Percentiles rank a stretch among this genome's conserved stretches.
These are phyloP conservation scores for Neogobius melanostomus DNA, from an alignment of 2,113 vertebrate genomes.

Conservation along the genomic window DNA sequence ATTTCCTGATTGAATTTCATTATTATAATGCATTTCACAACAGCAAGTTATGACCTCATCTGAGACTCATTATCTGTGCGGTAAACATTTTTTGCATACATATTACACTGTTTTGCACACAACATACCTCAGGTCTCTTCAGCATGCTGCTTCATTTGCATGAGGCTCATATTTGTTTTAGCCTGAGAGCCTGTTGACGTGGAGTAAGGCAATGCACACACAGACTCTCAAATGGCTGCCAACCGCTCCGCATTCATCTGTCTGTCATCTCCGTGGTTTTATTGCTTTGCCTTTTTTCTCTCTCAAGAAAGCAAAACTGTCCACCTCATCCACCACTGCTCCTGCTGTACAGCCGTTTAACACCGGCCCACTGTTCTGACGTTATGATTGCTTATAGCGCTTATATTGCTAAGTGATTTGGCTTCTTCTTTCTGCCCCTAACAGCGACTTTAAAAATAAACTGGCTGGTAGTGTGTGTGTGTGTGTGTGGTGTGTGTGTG, in stretches of 20 bases:
- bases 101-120: constrained; percentile 61
- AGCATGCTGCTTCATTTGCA: constrained; percentile 65
- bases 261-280: constrained; percentile 65
- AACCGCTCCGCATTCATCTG: constrained; percentile 47
- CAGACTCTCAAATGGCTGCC: constrained; percentile 47
- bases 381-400: constrained; percentile 32
- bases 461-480: constrained; percentile 23
- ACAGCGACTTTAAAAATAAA: constrained; percentile 59
- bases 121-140: constrained; percentile 54
- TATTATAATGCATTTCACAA: constrained; percentile 55
- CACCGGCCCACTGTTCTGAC: constrained; percentile 16
- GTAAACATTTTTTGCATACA: constrained; percentile 69
- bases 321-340: constrained; percentile 21
- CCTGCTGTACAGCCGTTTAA: constrained; percentile 19
- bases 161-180: constrained; percentile 65
- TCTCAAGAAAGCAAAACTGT: constrained; percentile 51
- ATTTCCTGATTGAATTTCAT: constrained; percentile 55
- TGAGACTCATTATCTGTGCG: constrained; percentile 64
- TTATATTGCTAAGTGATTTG: constrained; percentile 52
- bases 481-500: constrained; percentile 25
- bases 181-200: constrained; percentile 55
- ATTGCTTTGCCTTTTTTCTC: constrained; percentile 42
- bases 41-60: constrained; percentile 53
- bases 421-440: constrained; percentile 47
- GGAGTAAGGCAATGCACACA: constrained; percentile 43